phyloP scores from a whole-genome alignment of 2,797 vertebrate species.

The Enteromius viviparus region DNA sequence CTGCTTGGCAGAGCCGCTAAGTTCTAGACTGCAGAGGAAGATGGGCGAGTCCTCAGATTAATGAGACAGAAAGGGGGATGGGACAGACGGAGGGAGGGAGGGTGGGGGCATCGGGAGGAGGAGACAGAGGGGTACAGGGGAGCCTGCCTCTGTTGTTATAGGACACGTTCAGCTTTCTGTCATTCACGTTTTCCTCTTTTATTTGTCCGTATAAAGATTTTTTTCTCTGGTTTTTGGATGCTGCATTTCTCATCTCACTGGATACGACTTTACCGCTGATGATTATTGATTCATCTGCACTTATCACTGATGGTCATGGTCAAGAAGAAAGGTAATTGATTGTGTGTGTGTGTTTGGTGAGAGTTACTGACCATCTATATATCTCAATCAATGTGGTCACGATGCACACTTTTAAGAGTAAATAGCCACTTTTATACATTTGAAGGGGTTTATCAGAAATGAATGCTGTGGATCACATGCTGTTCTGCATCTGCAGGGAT shows the following conservation, averaged over 20 bases:
- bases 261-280: neutral
- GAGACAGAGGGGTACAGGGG: conserved; percentile 39
- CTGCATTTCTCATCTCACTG: neutral
- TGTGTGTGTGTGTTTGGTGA: conserved; percentile 20
- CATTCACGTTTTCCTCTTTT: neutral
- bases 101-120: neutral
- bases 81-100: neutral
- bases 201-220: neutral
- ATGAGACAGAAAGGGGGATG: conserved; percentile 34
- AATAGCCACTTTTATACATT: neutral
- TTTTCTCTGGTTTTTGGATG: neutral
- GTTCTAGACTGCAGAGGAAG: conserved; percentile 49
- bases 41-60: conserved; percentile 52
- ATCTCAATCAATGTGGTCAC: neutral
- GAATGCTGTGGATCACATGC: neutral
- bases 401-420: neutral
- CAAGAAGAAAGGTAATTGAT: conserved; percentile 61
- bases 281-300: conserved; percentile 40
- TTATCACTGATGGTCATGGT: conserved; percentile 61
- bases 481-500: conserved; percentile 25
- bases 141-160: conserved; percentile 34
- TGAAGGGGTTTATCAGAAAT: neutral
- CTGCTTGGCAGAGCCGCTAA: conserved; percentile 47
- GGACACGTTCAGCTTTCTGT: conserved; percentile 12
- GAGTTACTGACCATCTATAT: neutral